Conservation (phyloP, 2,888 invertebrate species). For the Plusia festucae region DNA sequence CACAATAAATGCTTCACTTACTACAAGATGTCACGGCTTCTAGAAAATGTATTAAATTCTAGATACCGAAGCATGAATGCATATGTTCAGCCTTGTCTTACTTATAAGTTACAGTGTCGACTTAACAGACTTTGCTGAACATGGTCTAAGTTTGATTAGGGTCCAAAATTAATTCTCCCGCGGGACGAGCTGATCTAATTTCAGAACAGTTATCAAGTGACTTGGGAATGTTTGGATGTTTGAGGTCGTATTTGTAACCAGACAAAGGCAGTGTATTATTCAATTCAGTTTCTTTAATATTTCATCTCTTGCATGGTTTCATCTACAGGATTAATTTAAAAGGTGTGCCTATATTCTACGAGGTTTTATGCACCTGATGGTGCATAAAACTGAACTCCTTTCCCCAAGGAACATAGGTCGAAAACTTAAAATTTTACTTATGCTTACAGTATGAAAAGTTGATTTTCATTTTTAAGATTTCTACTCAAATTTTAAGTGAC, state of each 20-base stretch:
- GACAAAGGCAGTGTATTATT: slow-evolving; percentile 22
- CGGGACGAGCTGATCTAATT: slow-evolving; percentile 74
- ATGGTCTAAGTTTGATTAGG: slow-evolving; percentile 78
- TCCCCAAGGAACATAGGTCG: no score
- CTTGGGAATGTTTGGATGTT: slow-evolving; percentile 60
- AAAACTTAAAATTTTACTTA: no score
- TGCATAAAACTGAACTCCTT: no score
- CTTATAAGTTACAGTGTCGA: slow-evolving; percentile 50
- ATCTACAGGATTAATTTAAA: no score
- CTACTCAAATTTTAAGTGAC: no score
- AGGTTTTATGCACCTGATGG: no score
- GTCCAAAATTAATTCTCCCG: slow-evolving; percentile 78
- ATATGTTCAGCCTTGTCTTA: slow-evolving; percentile 29
- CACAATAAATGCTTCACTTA: not conserved
- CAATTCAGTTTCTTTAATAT: slow-evolving; percentile 27
- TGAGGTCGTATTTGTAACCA: slow-evolving; percentile 41
- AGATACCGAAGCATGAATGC: slow-evolving; percentile 27
- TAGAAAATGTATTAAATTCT: not conserved
- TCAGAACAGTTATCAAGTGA: slow-evolving; percentile 74
- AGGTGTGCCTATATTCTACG: no score
- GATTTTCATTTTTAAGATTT: no score
- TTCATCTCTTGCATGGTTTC: not conserved
- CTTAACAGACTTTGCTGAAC: slow-evolving; percentile 66
- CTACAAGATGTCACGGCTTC: not conserved
- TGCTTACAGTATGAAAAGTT: no score